Conservation (phyloP, 1,140 invertebrate species). For the Drosophila aff. region DNA sequence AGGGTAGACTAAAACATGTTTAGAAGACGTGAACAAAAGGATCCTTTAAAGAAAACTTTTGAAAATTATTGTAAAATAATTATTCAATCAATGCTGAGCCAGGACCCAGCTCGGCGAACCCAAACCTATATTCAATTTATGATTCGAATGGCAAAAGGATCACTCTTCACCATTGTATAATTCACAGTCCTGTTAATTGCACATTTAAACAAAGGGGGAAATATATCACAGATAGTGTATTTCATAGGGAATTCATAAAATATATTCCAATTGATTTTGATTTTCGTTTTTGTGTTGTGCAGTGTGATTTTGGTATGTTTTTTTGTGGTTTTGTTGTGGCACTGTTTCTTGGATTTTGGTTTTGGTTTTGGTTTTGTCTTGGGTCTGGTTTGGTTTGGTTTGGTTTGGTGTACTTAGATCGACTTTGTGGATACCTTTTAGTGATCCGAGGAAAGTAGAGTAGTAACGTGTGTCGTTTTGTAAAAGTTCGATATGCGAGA, state of each 20-base stretch:
- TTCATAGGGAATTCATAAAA: neutral
- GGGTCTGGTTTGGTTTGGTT: neutral
- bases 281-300: constrained; percentile 58
- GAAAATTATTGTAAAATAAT: no score
- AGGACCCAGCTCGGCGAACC: no score
- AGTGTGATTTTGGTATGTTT: constrained; percentile 56
- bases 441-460: constrained; percentile 86
- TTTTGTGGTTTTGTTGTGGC: constrained; percentile 32
- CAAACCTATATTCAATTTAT: no score
- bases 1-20: no score
- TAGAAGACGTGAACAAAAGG: no score
- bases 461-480: constrained; percentile 88
- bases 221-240: constrained; percentile 14
- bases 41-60: no score
- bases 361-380: constrained; percentile 1
- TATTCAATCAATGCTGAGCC: no score
- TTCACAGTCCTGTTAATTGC: neutral
- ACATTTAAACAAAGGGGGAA: neutral
- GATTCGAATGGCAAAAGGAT: neutral
- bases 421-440: constrained; percentile 86
- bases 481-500: constrained; percentile 78
- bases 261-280: constrained; percentile 2
- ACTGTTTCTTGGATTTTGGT: constrained; percentile 18
- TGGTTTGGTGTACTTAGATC: constrained; percentile 38
- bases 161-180: neutral